A percentile compares a stretch with the other conserved stretches of the same genome.
phyloP scores from a whole-genome alignment of 2,888 invertebrate species.

The Ennomos erosarius region DNA sequence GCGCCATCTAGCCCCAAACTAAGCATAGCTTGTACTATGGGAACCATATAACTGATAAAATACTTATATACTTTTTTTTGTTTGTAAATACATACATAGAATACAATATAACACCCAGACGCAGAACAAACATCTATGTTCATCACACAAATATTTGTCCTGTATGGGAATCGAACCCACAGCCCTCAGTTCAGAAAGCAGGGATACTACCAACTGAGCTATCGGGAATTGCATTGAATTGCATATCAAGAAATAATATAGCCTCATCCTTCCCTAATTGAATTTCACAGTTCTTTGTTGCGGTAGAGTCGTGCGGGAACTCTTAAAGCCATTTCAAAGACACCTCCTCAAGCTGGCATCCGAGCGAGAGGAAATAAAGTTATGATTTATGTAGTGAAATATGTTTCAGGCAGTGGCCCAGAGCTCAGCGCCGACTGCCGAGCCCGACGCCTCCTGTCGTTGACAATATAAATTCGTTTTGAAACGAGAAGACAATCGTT shows the following conservation, averaged over 20 bases:
- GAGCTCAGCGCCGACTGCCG: slow-evolving; percentile 54
- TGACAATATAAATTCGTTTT: slow-evolving; percentile 67
- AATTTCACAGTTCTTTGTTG: slow-evolving; percentile 78
- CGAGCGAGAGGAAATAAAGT: slow-evolving; percentile 83
- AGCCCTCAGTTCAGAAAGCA: too few relatives aligned
- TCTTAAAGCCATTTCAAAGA: slow-evolving; percentile 81
- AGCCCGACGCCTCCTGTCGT: slow-evolving; percentile 61
- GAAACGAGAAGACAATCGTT: slow-evolving; percentile 65
- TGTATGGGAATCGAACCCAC: too few relatives aligned
- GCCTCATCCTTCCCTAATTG: slow-evolving; percentile 69
- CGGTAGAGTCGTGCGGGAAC: slow-evolving; percentile 65
- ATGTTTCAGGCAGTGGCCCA: slow-evolving; percentile 67
- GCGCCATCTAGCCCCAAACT: too few relatives aligned
- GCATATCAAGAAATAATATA: slow-evolving; percentile 66
- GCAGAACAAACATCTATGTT: too few relatives aligned
- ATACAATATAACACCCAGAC: too few relatives aligned
- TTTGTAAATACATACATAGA: too few relatives aligned
- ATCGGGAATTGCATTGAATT: too few relatives aligned
- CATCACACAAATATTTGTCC: too few relatives aligned
- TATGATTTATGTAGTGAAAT: slow-evolving; percentile 84
- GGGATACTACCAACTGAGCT: too few relatives aligned
- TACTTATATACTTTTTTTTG: too few relatives aligned
- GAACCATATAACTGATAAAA: too few relatives aligned
- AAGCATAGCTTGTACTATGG: too few relatives aligned
- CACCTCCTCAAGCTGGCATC: slow-evolving; percentile 68